Evolutionary conservation across 2,113 vertebrate genomes (phyloP).

Genomic region (Kryptolebias marmoratus): DNA sequence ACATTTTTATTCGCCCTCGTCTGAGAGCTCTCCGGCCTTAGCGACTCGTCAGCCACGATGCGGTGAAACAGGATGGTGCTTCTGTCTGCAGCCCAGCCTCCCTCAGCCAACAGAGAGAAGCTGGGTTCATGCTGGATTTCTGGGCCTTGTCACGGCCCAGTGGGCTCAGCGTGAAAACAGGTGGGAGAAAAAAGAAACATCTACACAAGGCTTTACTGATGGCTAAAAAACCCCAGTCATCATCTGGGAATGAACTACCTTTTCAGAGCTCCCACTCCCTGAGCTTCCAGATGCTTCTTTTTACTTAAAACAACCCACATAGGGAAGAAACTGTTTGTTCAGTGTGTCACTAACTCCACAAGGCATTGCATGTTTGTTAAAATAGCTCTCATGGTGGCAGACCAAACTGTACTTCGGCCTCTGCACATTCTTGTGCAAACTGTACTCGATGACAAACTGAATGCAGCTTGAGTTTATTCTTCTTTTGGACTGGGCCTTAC

Average conservation of each 20-base stretch:
- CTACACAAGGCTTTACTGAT: slow-evolving; percentile 13
- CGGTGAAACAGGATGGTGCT: background rate
- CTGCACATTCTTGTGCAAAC: slow-evolving; percentile 31
- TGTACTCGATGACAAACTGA: slow-evolving; percentile 14
- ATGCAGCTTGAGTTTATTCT: background rate
- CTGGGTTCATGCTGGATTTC: slow-evolving; percentile 49
- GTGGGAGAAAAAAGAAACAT: slow-evolving; percentile 1
- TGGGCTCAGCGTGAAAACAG: slow-evolving; percentile 37
- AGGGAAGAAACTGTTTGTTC: slow-evolving; percentile 10
- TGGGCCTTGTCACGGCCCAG: slow-evolving; percentile 25
- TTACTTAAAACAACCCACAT: background rate
- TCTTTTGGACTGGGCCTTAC: background rate
- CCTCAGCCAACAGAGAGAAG: slow-evolving; percentile 34
- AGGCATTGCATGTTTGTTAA: slow-evolving; percentile 2
- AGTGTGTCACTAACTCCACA: background rate
- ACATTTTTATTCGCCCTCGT: background rate
- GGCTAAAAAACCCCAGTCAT: slow-evolving; percentile 30
- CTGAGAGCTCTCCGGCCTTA: background rate
- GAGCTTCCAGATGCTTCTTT: background rate
- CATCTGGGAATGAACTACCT: background rate
- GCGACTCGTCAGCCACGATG: too few relatives aligned
- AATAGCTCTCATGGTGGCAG: background rate
- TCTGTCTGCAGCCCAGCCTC: background rate
- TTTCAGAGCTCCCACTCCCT: background rate
- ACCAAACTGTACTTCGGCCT: slow-evolving; percentile 38